Conservation (phyloP, 2,113 vertebrate genomes). For the Panthera leo region DNA sequence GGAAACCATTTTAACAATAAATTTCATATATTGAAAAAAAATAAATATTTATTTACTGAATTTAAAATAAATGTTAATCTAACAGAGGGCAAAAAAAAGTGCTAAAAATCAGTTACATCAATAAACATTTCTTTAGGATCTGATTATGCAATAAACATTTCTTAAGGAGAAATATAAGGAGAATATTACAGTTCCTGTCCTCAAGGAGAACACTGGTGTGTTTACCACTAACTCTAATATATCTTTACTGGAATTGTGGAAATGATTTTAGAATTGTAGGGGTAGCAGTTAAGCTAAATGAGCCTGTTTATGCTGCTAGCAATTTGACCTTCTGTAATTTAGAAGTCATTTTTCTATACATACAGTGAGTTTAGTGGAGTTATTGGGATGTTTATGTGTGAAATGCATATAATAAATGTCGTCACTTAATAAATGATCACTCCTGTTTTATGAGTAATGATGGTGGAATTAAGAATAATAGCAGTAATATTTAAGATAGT, state of each 20-base stretch:
- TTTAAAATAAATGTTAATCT: neutral
- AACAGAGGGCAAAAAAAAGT: neutral
- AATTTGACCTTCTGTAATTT: neutral
- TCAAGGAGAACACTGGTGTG: neutral
- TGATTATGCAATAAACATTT: neutral
- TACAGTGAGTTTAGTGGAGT: neutral
- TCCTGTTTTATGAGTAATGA: neutral
- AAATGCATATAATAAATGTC: neutral
- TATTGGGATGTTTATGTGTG: neutral
- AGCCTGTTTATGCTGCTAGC: neutral
- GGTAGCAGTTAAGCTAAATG: neutral
- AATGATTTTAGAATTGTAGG: neutral
- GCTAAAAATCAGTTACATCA: neutral
- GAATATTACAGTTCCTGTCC: neutral
- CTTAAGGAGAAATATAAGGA: neutral
- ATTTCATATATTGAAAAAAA: neutral
- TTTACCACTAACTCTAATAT: neutral
- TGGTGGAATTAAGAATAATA: neutral
- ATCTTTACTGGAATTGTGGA: neutral
- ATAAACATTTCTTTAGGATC: neutral
- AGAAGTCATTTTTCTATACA: neutral
- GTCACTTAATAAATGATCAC: neutral
- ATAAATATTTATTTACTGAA: neutral
- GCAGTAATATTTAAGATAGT: neutral
- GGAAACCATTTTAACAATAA: too few relatives aligned